Evolutionary conservation across 2,113 vertebrate genomes (phyloP).

Genomic region (Hiodon alosoides): DNA sequence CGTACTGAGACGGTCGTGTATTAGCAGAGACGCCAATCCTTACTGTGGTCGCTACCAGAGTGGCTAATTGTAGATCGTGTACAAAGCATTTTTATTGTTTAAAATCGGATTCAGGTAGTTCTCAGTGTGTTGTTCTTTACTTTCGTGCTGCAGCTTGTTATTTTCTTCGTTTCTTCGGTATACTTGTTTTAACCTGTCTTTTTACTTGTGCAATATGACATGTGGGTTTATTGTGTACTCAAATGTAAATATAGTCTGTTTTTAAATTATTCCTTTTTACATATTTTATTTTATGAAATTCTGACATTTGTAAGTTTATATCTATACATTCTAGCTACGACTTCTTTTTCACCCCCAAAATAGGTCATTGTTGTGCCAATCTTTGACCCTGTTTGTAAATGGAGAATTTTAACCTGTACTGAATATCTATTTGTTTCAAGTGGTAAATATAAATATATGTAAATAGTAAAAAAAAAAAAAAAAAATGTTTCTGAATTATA

Average conservation of each 20-base stretch:
- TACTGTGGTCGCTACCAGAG: not conserved
- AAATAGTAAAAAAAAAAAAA: conserved; percentile 12
- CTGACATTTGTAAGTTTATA: conserved; percentile 28
- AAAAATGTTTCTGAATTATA: conserved; percentile 22
- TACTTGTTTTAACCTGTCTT: conserved; percentile 11
- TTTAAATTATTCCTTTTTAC: conserved; percentile 21
- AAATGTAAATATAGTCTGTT: conserved; percentile 25
- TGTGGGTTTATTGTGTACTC: conserved; percentile 13
- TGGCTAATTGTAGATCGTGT: conserved; percentile 2
- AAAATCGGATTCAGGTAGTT: conserved; percentile 21
- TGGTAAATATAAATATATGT: conserved; percentile 22
- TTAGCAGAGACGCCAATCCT: not conserved
- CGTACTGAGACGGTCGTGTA: not conserved
- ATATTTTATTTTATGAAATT: conserved; percentile 22
- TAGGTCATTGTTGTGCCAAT: conserved; percentile 19
- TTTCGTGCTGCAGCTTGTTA: conserved; percentile 12
- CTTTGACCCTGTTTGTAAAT: conserved; percentile 26
- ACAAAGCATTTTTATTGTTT: conserved; percentile 18
- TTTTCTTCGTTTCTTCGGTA: not conserved
- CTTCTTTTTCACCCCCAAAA: conserved; percentile 16
- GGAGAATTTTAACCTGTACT: conserved; percentile 19
- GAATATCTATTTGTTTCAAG: conserved; percentile 20
- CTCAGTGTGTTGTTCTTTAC: conserved; percentile 15
- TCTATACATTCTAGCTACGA: conserved; percentile 12
- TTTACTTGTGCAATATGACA: conserved; percentile 21